phyloP scores from a whole-genome alignment of 1,140 invertebrate genomes.

The Bombus impatiens region DNA sequence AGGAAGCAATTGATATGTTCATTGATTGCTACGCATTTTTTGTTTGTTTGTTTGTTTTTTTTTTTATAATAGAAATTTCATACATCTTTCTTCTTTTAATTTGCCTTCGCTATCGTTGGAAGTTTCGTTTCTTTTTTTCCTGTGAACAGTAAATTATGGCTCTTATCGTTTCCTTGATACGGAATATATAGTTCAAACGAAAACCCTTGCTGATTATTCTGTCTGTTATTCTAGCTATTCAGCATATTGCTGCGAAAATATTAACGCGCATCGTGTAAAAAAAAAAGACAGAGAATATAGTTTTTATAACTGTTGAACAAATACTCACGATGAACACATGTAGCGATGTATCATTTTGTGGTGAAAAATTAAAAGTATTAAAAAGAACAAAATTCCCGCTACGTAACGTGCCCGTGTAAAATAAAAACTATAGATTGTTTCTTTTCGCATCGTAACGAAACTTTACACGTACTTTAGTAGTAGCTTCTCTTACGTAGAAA shows the following conservation, averaged over 20 bases:
- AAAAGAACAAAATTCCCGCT: not conserved
- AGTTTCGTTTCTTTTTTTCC: not conserved
- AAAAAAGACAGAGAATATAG: too few species aligned
- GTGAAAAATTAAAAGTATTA: not conserved
- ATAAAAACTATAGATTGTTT: too few species aligned
- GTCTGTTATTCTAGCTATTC: too few species aligned
- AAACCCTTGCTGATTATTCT: not conserved
- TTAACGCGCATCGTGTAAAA: not conserved
- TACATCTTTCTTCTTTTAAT: not conserved
- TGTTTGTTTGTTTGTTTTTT: conserved; percentile 10
- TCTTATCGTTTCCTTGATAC: not conserved
- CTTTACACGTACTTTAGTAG: too few species aligned
- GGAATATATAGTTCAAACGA: not conserved
- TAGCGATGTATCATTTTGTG: not conserved
- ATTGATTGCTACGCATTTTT: not conserved
- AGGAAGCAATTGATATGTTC: not conserved
- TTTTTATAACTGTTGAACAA: not conserved
- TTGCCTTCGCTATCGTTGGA: not conserved
- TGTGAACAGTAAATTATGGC: not conserved
- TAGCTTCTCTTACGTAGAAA: not conserved
- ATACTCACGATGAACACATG: not conserved
- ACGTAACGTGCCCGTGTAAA: too few species aligned
- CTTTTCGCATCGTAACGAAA: too few species aligned
- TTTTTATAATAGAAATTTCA: conserved; percentile 29
- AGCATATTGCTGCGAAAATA: not conserved